These are phyloP conservation scores for Drosophila kokeensis DNA, from an alignment of 2,888 invertebrate genomes.

Conservation along the genomic window DNA sequence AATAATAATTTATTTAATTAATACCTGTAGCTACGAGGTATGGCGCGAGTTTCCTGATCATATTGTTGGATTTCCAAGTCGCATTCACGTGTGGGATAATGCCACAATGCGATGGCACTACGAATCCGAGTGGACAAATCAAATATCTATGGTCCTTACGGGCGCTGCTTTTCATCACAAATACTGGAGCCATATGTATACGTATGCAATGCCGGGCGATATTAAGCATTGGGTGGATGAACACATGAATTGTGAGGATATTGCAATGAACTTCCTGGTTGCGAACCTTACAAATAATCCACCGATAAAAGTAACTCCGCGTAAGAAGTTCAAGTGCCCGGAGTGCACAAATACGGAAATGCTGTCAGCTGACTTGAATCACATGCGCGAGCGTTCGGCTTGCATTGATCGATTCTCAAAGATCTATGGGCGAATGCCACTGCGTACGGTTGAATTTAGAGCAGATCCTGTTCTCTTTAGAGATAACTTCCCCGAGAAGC, in stretches of 20 bases:
- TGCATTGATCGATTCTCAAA: conserved; percentile 93
- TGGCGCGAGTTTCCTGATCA: conserved; percentile 99
- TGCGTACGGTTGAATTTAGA: conserved; percentile 95
- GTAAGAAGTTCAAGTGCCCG: conserved; percentile 98
- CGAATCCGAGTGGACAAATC: conserved; percentile 98
- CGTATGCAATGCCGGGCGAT: conserved; percentile 93
- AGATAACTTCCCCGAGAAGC: conserved; percentile 93
- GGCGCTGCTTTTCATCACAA: conserved; percentile 99
- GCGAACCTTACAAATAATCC: conserved; percentile 97
- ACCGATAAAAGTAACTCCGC: conserved; percentile 96
- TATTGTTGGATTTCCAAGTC: conserved; percentile 97
- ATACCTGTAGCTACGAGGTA: conserved; percentile 89
- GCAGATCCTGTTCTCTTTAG: conserved; percentile 97
- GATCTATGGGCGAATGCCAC: conserved; percentile 94
- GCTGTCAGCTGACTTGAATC: conserved; percentile 95
- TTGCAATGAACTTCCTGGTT: conserved; percentile 98
- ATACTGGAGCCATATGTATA: conserved; percentile 97
- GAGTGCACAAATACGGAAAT: conserved; percentile 97
- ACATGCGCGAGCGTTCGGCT: conserved; percentile 96
- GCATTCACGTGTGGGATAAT: conserved; percentile 97
- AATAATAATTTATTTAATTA: background rate
- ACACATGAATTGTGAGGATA: conserved; percentile 99
- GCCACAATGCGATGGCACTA: conserved; percentile 94
- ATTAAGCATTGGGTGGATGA: conserved; percentile 96
- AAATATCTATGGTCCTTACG: conserved; percentile 97